Conservation (phyloP, 2,888 invertebrate genomes). For the Periphyllus acericola region DNA sequence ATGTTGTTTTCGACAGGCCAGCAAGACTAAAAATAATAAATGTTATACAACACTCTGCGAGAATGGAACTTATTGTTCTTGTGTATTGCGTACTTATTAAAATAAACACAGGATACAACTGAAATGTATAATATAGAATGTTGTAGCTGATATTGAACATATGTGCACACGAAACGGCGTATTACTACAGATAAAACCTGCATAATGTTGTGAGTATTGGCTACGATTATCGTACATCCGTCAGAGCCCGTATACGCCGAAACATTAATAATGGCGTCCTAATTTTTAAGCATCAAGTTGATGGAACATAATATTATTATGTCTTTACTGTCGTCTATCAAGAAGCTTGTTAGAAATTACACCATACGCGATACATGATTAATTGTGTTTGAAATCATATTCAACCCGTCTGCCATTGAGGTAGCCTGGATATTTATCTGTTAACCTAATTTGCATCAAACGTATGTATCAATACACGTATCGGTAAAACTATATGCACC, state of each 20-base stretch:
- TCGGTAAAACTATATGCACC: no score
- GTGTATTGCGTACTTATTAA: not conserved
- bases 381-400: no score
- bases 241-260: not conserved
- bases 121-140: not conserved
- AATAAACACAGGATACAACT: not conserved
- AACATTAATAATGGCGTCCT: not conserved
- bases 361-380: no score
- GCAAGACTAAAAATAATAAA: not conserved
- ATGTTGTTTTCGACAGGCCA: not conserved
- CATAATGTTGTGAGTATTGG: not conserved
- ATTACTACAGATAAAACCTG: not conserved
- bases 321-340: not conserved
- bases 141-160: not conserved
- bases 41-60: not conserved
- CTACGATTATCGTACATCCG: not conserved
- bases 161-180: not conserved
- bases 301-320: not conserved
- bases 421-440: no score
- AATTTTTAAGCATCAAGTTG: not conserved
- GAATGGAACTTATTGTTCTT: not conserved
- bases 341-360: not conserved
- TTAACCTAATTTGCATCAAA: no score
- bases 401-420: no score
- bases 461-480: no score